phyloP scores from a whole-genome alignment of 2,797 vertebrate genomes.

The Amblyopsis hoosieri region DNA sequence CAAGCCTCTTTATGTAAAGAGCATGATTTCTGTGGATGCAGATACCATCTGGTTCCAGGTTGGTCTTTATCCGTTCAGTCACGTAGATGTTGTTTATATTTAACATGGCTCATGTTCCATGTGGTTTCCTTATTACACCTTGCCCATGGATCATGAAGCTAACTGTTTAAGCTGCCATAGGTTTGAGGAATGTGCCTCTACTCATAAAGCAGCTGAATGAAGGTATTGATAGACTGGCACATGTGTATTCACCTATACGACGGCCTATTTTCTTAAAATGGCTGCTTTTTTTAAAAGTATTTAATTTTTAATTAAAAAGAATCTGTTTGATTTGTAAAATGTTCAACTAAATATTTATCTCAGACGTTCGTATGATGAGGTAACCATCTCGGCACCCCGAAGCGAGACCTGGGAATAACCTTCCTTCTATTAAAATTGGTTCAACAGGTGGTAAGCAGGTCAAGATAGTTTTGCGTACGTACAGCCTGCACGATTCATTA shows the following conservation, averaged over 20 bases:
- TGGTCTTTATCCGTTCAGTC: slow-evolving; percentile 58
- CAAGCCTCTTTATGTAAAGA: slow-evolving; percentile 51
- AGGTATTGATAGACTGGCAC: slow-evolving; percentile 50
- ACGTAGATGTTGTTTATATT: slow-evolving; percentile 70
- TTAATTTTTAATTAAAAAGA: not conserved
- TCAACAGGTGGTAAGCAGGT: slow-evolving; percentile 28
- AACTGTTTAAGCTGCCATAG: slow-evolving; percentile 41
- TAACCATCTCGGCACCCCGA: slow-evolving; percentile 16
- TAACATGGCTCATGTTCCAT: slow-evolving; percentile 67
- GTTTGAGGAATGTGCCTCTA: slow-evolving; percentile 43
- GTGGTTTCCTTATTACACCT: slow-evolving; percentile 71
- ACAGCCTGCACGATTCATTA: slow-evolving; percentile 26
- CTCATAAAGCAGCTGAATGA: slow-evolving; percentile 53
- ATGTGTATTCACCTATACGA: slow-evolving; percentile 14
- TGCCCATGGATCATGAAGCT: slow-evolving; percentile 55
- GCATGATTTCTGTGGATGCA: slow-evolving; percentile 39
- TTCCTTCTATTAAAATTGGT: not conserved
- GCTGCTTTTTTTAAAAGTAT: slow-evolving; percentile 9
- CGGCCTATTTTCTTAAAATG: not conserved
- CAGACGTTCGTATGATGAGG: slow-evolving; percentile 19
- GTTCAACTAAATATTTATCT: slow-evolving; percentile 9
- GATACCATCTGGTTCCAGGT: slow-evolving; percentile 66
- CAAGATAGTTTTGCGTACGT: slow-evolving; percentile 31
- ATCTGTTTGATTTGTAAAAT: slow-evolving; percentile 11
- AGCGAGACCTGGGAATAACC: slow-evolving; percentile 5